Base-by-base conservation (phyloP, 2,797 vertebrate species). In the Siniperca undulata region DNA sequence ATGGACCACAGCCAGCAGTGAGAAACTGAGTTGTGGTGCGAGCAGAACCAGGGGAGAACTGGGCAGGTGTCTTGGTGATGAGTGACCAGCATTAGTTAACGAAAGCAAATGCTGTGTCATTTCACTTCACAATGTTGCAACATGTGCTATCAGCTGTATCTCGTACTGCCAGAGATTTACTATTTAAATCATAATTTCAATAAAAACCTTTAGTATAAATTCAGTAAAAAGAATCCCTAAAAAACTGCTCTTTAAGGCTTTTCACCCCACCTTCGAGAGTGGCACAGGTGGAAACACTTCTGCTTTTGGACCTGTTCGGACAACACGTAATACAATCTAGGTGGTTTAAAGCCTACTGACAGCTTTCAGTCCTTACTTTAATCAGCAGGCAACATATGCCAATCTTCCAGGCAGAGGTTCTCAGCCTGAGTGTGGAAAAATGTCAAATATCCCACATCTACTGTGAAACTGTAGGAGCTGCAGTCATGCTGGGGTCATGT, bases 401-500 rank as follows among this genome's bases (percentile, higher is more conserved):
- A 73, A 22, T 50, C 20, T 75, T 46, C 46, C 42, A 2, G 38
- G 20, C 50, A 56, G 66, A 77, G 62, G 48, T 69, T 70, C 38
- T 72, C 58, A 75, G 8, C 65, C 50, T 77, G 36, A 40, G 65
- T 40, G 48, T 70, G n/a, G 30, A 80, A 42, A 80, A 64, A 77
- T 2, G 3, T 58, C 56, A 68, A 48, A 61, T 34, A 42, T n/a
- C 12, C 44, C 27, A 22, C 1, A 0, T 53, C n/a, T 52, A 46
- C 61, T 55, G 77, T 75, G 62, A 66, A 56, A 66, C 0, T 74
- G 44, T 74, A 34, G 22, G 55, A 85, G 30, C 30, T 83, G 74
- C 67, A 30, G 30, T 30, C 30, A 30, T 30, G 30, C 30, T 30
- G 30, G 3, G 82, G 79, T 77, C 55, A 11, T 61, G 20, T 50